Evolutionary conservation across 2,888 invertebrate species (phyloP).

Genomic region (Trypoxylon attenuatum): DNA sequence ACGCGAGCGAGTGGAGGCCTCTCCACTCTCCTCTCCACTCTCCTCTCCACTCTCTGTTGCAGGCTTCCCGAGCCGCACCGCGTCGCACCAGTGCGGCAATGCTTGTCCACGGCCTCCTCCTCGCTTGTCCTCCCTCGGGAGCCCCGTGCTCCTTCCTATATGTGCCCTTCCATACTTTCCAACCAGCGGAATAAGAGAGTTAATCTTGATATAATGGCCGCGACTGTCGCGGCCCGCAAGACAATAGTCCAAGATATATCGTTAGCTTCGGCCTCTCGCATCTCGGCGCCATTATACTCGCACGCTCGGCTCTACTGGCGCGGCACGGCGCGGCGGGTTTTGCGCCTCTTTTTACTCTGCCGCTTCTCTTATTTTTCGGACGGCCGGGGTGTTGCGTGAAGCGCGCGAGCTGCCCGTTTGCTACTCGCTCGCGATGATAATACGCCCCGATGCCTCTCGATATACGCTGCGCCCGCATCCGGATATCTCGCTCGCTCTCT

Average conservation of each 20-base stretch:
- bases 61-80: not conserved
- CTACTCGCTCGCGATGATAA: constrained; percentile 44
- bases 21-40: no score
- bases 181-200: constrained; percentile 69
- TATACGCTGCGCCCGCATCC: no score
- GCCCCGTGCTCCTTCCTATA: constrained; percentile 58
- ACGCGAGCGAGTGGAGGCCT: constrained; percentile 34
- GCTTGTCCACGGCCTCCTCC: constrained; percentile 47
- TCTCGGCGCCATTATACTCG: constrained; percentile 64
- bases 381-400: constrained; percentile 53
- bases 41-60: no score
- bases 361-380: constrained; percentile 40
- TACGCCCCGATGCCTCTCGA: constrained; percentile 40
- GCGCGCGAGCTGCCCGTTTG: constrained; percentile 25
- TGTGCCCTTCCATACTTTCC: constrained; percentile 62
- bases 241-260: constrained; percentile 74
- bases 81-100: no score
- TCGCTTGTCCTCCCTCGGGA: constrained; percentile 51
- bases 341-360: constrained; percentile 29
- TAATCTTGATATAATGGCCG: constrained; percentile 74
- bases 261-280: constrained; percentile 69
- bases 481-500: no score
- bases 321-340: not conserved
- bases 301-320: constrained; percentile 58
- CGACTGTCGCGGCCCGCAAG: constrained; percentile 73